These are phyloP conservation scores for Solenopsis invicta DNA, from an alignment of 1,140 invertebrate species.

Conservation along the genomic window DNA sequence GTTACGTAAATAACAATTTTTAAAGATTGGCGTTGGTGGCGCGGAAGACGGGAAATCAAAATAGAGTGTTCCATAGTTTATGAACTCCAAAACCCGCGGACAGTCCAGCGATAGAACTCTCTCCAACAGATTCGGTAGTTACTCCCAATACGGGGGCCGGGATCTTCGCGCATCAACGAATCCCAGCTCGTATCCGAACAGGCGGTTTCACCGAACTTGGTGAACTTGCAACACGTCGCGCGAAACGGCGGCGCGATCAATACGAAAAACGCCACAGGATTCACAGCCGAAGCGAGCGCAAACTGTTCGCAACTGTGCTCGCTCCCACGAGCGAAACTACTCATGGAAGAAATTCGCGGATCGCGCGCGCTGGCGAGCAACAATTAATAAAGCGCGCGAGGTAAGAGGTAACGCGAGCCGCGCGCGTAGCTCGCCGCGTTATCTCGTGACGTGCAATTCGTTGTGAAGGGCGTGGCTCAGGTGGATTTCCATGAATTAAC, in stretches of 20 bases:
- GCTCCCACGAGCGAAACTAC: slow-evolving; percentile 21
- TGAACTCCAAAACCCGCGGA: not conserved
- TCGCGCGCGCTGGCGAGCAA: slow-evolving; percentile 15
- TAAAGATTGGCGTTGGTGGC: not conserved
- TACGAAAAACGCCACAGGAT: slow-evolving; percentile 52
- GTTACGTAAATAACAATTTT: not conserved
- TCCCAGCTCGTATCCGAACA: slow-evolving; percentile 24
- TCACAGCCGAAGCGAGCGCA: slow-evolving; percentile 17
- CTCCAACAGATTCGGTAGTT: slow-evolving; percentile 34
- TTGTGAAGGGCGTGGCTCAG: slow-evolving; percentile 59
- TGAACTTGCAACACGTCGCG: slow-evolving; percentile 42
- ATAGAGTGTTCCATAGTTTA: slow-evolving; percentile 29
- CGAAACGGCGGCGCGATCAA: slow-evolving; percentile 55
- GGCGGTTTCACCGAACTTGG: slow-evolving; percentile 53
- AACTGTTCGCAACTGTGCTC: slow-evolving; percentile 29
- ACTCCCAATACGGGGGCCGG: not conserved
- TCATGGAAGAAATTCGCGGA: slow-evolving; percentile 27
- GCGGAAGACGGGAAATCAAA: not conserved
- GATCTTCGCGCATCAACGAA: slow-evolving; percentile 48
- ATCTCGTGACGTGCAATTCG: slow-evolving; percentile 56
- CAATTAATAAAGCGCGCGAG: slow-evolving; percentile 45
- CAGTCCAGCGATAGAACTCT: slow-evolving; percentile 19
- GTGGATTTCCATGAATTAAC: slow-evolving; percentile 55
- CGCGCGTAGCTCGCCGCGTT: slow-evolving; percentile 28
- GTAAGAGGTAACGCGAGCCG: slow-evolving; percentile 52